Evolutionary conservation across 2,113 vertebrate genomes (phyloP).

Genomic region (Garra rufa): DNA sequence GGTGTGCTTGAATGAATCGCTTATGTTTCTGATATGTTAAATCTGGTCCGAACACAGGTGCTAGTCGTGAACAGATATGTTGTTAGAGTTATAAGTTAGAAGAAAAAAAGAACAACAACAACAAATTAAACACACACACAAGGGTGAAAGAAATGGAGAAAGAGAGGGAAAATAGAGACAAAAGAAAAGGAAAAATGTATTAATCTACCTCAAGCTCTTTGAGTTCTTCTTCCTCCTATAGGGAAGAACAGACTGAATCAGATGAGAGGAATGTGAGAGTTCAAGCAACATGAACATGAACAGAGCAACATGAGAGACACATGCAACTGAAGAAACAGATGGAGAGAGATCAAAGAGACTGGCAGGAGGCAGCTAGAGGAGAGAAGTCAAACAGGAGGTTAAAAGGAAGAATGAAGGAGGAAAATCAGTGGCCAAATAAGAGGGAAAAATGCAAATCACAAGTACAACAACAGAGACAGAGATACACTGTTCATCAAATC

Average conservation of each 20-base stretch:
- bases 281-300: conserved; percentile 57
- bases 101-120: not conserved
- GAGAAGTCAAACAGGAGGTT: conserved; percentile 63
- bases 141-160: conserved; percentile 35
- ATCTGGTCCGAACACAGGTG: conserved; percentile 36
- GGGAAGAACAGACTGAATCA: conserved; percentile 63
- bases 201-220: conserved; percentile 79
- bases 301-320: conserved; percentile 53
- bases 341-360: conserved; percentile 45
- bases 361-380: conserved; percentile 65
- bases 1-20: not conserved
- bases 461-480: not conserved
- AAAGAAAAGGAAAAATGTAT: conserved; percentile 9
- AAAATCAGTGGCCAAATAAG: conserved; percentile 25
- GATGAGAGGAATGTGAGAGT: conserved; percentile 56
- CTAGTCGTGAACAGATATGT: not conserved
- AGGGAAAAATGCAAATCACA: not conserved
- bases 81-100: not conserved
- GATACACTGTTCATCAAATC: conserved; percentile 30
- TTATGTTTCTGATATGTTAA: not conserved
- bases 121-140: no score
- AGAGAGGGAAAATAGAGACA: not conserved
- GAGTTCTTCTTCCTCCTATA: conserved; percentile 81
- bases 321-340: conserved; percentile 51
- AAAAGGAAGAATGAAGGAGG: conserved; percentile 46